Evolutionary conservation across 2,113 vertebrate species (phyloP), one percentile per base, ranked within the genome.

Genomic region (Bos indicus): DNA sequence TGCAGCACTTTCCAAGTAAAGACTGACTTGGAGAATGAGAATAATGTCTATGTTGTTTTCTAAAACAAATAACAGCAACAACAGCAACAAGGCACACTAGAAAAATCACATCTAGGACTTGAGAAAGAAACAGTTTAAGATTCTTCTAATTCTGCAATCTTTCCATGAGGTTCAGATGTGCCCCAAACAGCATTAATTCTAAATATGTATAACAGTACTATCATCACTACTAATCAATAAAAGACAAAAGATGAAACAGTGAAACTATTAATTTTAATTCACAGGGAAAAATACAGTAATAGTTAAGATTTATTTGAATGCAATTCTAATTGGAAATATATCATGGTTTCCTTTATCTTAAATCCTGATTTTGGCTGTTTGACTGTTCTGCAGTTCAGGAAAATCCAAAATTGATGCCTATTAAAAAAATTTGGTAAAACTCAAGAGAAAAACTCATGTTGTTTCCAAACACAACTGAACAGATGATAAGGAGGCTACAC

Each of bases 301-400:
- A 90, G 71, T 86, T 86, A 82, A 2, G 5, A 95, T 80, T 56
- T 78, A 85, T 82, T 90, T 92, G 21, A 88, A 78, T 57, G 1
- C 7, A 77, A 90, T 74, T 78, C 43, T 95, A 89, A 51, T n/a
- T 74, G 86, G n/a, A 88, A 86, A 6, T 90, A 80, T 85, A 60
- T 84, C 64, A 97, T 88, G n/a, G 16, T 96, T 93, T 90, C 1
- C 36, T 96, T 97, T 94, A n/a, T 80, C n/a, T 74, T 28, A 90
- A 90, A n/a, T 82, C 5, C 3, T 87, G 7, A 93, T 89, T 84
- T 94, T 91, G 51, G 30, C 30, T 78, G 0, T 77, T 57, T 82
- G 21, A 90, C 51, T 89, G 88, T 77, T 90, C 17, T 56, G 10
- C 0, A 60, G 26, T 67, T 88, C 26, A 59, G 51, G 88, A 95